Base-by-base conservation (phyloP, 2,888 invertebrate genomes). In the Epinotia bilunana region DNA sequence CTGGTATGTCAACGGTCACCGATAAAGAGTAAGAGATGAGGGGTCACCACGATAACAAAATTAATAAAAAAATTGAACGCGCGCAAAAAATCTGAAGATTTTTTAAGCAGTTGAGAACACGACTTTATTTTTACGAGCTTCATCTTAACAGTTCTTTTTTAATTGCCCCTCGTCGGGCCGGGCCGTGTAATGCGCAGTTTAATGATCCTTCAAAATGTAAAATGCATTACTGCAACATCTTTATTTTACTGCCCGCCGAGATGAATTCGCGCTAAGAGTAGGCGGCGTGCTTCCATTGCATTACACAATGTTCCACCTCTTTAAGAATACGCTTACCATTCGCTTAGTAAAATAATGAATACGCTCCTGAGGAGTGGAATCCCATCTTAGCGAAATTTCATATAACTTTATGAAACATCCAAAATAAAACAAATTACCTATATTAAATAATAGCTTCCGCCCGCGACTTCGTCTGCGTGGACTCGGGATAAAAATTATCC, bases 151-250 rank as follows among this genome's bases (percentile, higher is more conserved):
- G 91, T 92, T 90, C 86, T 90, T 91, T 92, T 92, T 91, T 92
- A 92, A 93, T 93, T 93, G 91, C 89, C 90, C 84, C 91, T 91
- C 87, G 86, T 88, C 89, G 90, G 88, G 83, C 84, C 85, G 84
- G 84, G 84, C 84, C 88, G 84, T 89, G 90, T 92, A 92, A 91
- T 92, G 89, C 88, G 90, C 89, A 88, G 90, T 92, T 93, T 92
- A 92, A 93, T 91, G 92, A 92, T 90, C 88, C 91, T 91, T 91
- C 89, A 92, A 92, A 91, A 92, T 91, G 91, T 92, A 88, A 91
- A 91, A 91, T 91, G 92, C 91, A 93, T 91, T 91, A 91, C 88
- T 91, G 91, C 91, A 90, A 87, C 88, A 90, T 90, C 89, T 91
- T 91, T 88, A 88, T 89, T 90, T 91, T 88, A 91, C 85, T 86